Base-by-base conservation (phyloP, 2,797 vertebrate genomes). In the Paedocypris micromegethes region DNA sequence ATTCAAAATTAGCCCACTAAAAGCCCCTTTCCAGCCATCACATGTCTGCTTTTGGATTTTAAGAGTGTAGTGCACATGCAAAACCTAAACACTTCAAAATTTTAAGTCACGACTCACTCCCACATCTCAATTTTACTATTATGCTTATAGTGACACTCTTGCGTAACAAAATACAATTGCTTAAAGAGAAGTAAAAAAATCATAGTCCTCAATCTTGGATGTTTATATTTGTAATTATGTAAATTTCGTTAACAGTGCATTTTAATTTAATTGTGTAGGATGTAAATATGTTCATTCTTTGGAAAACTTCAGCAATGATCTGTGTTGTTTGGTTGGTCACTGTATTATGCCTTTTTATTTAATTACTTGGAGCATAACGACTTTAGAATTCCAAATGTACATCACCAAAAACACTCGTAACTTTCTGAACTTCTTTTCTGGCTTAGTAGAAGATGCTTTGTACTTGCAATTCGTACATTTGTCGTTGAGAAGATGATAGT, bases 381-480 rank as follows among this genome's bases (percentile, higher is more conserved):
- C 46, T 46, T 46, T 41, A 48, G 51, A 58, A 49, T n/a, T 66
- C 4, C 9, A 45, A 69, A 45, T 50, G 39, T 59, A 66, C 23
- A 57, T 23, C 23, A 23, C 1, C 23, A 23, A 23, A 23, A 23
- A 23, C 23, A 23, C 50, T 49, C 45, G 40, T 45, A 43, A 46
- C 56, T 58, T 9, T 70, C 56, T 58, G 58, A 66, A 54, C 45
- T 4, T 43, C 8, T 6, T 49, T 66, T 58, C 48, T 52, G 58
- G 64, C 23, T 52, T 49, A 76, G 78, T 77, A 9, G 41, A 52
- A 50, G 72, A 47, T 80, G 72, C 45, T 72, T 61, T 78, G 74
- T 72, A 85, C 78, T 85, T 82, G 79, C 83, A 84, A 83, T 86
- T 87, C 85, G 82, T 84, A 83, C 78, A 75, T 78, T 84, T 82